phyloP scores from a whole-genome alignment of 2,797 vertebrate species.

The Sardinella longiceps region DNA sequence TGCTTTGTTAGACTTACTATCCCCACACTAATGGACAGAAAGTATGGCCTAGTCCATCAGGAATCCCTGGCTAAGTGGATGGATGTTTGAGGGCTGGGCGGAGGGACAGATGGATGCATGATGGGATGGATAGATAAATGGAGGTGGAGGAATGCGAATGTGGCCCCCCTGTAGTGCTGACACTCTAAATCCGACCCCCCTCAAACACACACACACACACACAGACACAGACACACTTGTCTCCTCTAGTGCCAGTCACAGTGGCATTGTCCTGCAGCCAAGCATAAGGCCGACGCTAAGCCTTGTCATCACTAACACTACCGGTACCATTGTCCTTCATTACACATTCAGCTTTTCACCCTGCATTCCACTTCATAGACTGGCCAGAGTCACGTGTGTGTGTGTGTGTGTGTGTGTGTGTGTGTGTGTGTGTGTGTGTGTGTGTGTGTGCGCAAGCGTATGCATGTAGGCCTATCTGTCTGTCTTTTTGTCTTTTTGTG shows the following conservation, averaged over 20 bases:
- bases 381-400: neutral
- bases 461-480: neutral
- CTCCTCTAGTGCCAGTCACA: constrained; percentile 59
- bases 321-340: constrained; percentile 50
- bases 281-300: constrained; percentile 53
- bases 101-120: constrained; percentile 44
- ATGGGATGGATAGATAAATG: constrained; percentile 49
- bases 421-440: neutral
- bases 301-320: constrained; percentile 48
- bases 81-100: neutral
- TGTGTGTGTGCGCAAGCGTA: neutral
- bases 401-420: neutral
- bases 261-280: constrained; percentile 62
- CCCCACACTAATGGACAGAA: neutral
- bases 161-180: constrained; percentile 70
- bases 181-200: constrained; percentile 61
- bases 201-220: constrained; percentile 46
- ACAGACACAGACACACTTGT: constrained; percentile 47
- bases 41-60: neutral
- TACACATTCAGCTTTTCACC: constrained; percentile 23
- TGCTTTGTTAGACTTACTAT: neutral
- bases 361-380: constrained; percentile 38
- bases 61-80: neutral
- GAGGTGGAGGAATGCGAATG: constrained; percentile 56
- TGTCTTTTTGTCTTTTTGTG: neutral